Conservation (phyloP, 2,888 invertebrate genomes). For the Pantelozetes paolii region DNA sequence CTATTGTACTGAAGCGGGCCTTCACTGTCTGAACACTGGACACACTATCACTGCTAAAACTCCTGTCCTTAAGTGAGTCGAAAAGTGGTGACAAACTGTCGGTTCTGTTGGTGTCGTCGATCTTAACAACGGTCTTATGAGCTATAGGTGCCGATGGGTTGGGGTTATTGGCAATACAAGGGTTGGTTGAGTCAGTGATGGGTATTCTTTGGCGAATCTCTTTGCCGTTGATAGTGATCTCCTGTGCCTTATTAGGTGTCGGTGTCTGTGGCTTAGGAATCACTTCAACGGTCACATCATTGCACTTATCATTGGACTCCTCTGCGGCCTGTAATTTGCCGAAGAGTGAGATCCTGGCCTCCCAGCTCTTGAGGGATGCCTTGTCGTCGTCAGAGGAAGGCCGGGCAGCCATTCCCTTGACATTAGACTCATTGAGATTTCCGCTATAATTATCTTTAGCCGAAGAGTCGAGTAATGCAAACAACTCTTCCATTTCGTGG, state of each 20-base stretch:
- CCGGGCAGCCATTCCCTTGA: neutral
- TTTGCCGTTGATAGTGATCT: slow-evolving; percentile 26
- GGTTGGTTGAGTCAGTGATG: neutral
- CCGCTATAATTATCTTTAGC: neutral
- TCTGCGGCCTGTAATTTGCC: slow-evolving; percentile 16
- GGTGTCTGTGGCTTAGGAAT: neutral
- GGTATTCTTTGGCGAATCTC: neutral
- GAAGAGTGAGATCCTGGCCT: slow-evolving; percentile 29
- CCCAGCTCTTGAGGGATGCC: slow-evolving; percentile 31
- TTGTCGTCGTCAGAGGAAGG: slow-evolving; percentile 21
- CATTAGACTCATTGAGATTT: slow-evolving; percentile 12
- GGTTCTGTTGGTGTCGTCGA: slow-evolving; percentile 30
- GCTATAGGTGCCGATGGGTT: neutral
- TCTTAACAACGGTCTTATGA: slow-evolving; percentile 34
- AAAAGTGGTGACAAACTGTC: slow-evolving; percentile 3
- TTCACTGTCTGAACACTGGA: slow-evolving; percentile 36
- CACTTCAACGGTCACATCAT: neutral
- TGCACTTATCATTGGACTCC: neutral
- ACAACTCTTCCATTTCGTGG: slow-evolving; percentile 48
- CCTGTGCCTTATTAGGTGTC: neutral
- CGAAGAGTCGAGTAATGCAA: slow-evolving; percentile 39
- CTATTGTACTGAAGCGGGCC: slow-evolving; percentile 8
- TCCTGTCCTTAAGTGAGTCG: slow-evolving; percentile 31
- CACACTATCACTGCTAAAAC: slow-evolving; percentile 32
- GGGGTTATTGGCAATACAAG: neutral